Evolutionary conservation across 2,113 vertebrate genomes (phyloP), one percentile per base, ranked within the genome.

Genomic region (Carassius gibelio): DNA sequence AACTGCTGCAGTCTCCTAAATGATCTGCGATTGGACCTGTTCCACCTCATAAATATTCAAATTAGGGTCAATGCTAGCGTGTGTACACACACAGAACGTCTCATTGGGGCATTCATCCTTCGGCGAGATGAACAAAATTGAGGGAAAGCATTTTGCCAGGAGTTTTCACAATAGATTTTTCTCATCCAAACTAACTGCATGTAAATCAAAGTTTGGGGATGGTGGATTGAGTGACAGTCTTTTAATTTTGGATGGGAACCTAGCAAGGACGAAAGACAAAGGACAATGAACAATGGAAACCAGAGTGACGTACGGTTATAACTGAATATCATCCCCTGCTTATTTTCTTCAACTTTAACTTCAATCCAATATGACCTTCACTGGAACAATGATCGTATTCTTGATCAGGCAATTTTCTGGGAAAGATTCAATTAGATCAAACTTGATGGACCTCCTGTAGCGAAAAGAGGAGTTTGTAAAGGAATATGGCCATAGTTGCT

Each of bases 21-120:
- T 82, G 26, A 86, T 82, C 76, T 81, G 80, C 36, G 85, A 89
- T 88, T 85, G 83, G 84, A 85, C 81, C 88, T 87, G 88, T 90
- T 85, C 87, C 91, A 89, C 88, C 89, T 92, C 92, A 94, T 93
- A 93, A 90, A 93, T 94, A 94, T 94, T 93, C 89, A 94, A 90
- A 92, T 90, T 5, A 87, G 84, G 87, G 87, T 90, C 93, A 91
- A 91, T 85, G 84, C 61, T 72, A 88, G 89, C 82, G 87, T 90
- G 91, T 93, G 90, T 92, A 93, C 91, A 93, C 92, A 92, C 91
- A 93, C 92, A 90, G 92, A 79, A 42, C 88, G 82, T 92, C 91
- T 92, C 89, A 85, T 89, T 89, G 81, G 90, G 91, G 91, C 90
- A 82, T 77, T 90, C 83, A 64, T 86, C 89, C 91, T 88, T 84